Conservation (phyloP, 1,140 invertebrate species). For the Zelostemma sp. region DNA sequence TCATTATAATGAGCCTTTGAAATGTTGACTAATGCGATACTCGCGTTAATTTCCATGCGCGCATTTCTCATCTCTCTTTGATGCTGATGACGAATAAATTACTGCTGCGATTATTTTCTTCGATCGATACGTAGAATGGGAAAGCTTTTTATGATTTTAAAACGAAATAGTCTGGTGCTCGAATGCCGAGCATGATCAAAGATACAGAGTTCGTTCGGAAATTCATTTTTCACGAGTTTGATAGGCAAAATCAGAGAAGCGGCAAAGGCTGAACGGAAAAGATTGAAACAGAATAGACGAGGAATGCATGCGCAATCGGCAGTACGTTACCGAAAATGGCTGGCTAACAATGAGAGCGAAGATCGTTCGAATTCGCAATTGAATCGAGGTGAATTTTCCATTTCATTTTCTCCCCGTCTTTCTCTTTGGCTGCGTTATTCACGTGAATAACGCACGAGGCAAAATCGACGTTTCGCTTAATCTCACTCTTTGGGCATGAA, state of each 20-base stretch:
- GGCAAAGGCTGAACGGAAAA: not conserved
- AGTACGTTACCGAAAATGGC: not conserved
- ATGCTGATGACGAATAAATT: too few species aligned
- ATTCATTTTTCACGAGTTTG: not conserved
- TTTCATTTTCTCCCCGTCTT: not conserved
- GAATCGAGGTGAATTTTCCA: not conserved
- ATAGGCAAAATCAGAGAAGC: not conserved
- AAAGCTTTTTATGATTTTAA: too few species aligned
- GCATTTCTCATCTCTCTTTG: too few species aligned
- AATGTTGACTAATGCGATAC: too few species aligned
- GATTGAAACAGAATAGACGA: not conserved
- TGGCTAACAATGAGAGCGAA: not conserved
- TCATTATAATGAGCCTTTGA: conserved; percentile 16
- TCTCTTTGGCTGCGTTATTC: not conserved
- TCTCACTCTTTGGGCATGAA: not conserved
- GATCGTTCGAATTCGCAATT: not conserved
- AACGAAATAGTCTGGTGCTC: too few species aligned
- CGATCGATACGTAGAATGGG: too few species aligned
- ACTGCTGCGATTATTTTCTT: too few species aligned
- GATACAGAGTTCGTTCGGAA: too few species aligned
- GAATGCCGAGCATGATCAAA: too few species aligned
- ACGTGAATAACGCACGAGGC: conserved; percentile 3
- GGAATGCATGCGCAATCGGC: not conserved
- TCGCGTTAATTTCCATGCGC: too few species aligned
- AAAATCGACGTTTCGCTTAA: not conserved